Conservation (phyloP, 2,888 invertebrate genomes). For the Coleophora deauratella region DNA sequence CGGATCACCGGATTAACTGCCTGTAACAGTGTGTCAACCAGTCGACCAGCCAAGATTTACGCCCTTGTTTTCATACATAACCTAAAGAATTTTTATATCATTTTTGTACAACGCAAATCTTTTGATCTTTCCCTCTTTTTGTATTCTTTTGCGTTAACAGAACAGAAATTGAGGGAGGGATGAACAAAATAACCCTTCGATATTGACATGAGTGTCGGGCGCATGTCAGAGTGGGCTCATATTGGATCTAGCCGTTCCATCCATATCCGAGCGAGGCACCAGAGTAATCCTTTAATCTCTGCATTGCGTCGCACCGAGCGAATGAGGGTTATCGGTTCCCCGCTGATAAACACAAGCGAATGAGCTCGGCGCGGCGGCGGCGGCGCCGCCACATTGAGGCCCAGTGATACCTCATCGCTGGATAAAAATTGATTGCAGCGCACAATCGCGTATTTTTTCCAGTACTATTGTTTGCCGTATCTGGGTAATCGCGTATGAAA, state of each 20-base stretch:
- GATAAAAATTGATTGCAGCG: slow-evolving; percentile 59
- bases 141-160: slow-evolving; percentile 10
- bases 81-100: slow-evolving; percentile 35
- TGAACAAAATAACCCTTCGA: slow-evolving; percentile 25
- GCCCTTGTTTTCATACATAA: slow-evolving; percentile 47
- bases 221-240: slow-evolving; percentile 48
- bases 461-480: slow-evolving; percentile 34
- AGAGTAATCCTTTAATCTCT: slow-evolving; percentile 67
- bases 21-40: slow-evolving; percentile 36
- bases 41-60: slow-evolving; percentile 33
- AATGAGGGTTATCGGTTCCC: slow-evolving; percentile 68
- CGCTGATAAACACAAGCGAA: slow-evolving; percentile 66
- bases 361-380: slow-evolving; percentile 40
- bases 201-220: slow-evolving; percentile 40
- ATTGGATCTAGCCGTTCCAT: slow-evolving; percentile 52
- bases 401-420: slow-evolving; percentile 47
- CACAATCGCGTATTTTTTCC: slow-evolving; percentile 35
- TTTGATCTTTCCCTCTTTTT: slow-evolving; percentile 1
- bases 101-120: slow-evolving; percentile 15
- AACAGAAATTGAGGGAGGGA: slow-evolving; percentile 8
- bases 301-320: slow-evolving; percentile 65
- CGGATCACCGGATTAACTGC: slow-evolving; percentile 37
- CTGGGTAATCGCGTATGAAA: slow-evolving; percentile 32
- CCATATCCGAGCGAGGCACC: slow-evolving; percentile 45
- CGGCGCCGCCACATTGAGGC: too few species aligned